Conservation (phyloP, 2,113 vertebrate genomes). For the Arothron firmamentum region DNA sequence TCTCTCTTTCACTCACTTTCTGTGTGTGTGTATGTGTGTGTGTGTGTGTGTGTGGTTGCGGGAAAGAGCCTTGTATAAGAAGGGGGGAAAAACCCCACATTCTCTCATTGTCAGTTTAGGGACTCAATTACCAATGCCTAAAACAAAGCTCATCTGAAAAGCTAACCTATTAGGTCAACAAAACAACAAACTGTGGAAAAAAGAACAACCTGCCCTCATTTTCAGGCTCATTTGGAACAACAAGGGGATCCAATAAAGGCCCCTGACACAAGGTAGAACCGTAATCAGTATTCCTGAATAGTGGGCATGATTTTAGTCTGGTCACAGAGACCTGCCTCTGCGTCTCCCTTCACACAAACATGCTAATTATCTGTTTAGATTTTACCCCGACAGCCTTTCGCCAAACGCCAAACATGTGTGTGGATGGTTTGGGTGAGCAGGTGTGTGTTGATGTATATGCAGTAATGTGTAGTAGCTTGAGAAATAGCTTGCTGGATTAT, state of each 20-base stretch:
- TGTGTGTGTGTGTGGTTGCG: no score
- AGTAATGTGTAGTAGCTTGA: no score
- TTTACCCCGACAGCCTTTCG: slow-evolving; percentile 51
- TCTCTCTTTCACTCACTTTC: slow-evolving; percentile 5
- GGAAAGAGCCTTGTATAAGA: slow-evolving; percentile 23
- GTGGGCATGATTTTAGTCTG: slow-evolving; percentile 48
- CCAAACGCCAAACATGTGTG: no score
- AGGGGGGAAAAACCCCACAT: not conserved
- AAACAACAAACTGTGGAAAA: slow-evolving; percentile 53
- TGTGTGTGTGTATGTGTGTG: not conserved
- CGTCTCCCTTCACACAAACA: slow-evolving; percentile 31
- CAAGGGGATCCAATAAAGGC: slow-evolving; percentile 37
- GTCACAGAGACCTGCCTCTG: slow-evolving; percentile 41
- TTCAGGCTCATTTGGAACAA: slow-evolving; percentile 44
- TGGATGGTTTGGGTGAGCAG: slow-evolving; percentile 12
- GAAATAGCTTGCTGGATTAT: no score
- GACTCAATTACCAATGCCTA: slow-evolving; percentile 54
- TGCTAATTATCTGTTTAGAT: slow-evolving; percentile 69
- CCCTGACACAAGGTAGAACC: slow-evolving; percentile 40
- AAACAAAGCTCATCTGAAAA: slow-evolving; percentile 42
- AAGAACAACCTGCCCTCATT: slow-evolving; percentile 41
- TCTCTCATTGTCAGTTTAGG: slow-evolving; percentile 46
- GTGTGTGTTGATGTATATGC: slow-evolving; percentile 26
- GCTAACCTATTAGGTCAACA: slow-evolving; percentile 58
- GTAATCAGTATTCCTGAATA: slow-evolving; percentile 64